Evolutionary conservation across 2,888 invertebrate species (phyloP).

Genomic region (Campoletis raptor): DNA sequence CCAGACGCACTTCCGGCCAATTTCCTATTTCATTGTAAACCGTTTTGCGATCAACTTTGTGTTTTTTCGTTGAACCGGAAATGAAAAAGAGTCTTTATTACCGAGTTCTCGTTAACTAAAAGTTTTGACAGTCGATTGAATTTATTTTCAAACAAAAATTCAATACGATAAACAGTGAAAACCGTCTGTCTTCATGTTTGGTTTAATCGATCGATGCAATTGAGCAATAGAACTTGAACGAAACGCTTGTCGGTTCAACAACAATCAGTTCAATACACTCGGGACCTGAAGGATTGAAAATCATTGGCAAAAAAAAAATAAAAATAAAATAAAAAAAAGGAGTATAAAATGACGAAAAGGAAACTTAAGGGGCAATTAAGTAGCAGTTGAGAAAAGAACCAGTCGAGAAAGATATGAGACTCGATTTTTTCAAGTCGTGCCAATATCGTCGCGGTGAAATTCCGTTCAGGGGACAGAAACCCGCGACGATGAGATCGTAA

Average conservation of each 20-base stretch:
- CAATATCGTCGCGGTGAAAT: conserved; percentile 51
- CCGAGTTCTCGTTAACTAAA: neutral
- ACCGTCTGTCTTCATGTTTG: neutral
- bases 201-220: neutral
- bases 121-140: neutral
- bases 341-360: conserved; percentile 20
- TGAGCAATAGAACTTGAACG: neutral
- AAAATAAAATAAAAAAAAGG: no score
- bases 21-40: conserved; percentile 15
- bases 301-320: neutral
- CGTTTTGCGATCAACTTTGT: conserved; percentile 1
- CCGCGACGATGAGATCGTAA: conserved; percentile 45
- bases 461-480: conserved; percentile 38
- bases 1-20: conserved; percentile 41
- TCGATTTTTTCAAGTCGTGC: conserved; percentile 42
- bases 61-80: conserved; percentile 3
- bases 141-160: neutral
- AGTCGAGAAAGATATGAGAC: conserved; percentile 42
- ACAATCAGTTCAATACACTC: conserved; percentile 12
- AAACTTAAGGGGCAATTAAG: conserved; percentile 54
- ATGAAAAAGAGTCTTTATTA: neutral
- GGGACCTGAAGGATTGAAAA: conserved; percentile 15
- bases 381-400: conserved; percentile 57
- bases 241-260: neutral
- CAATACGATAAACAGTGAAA: neutral